Percentiles rank a stretch among this genome's conserved stretches.
Evolutionary conservation across 2,113 vertebrate genomes (phyloP).

Genomic region (Dromas ardeola): DNA sequence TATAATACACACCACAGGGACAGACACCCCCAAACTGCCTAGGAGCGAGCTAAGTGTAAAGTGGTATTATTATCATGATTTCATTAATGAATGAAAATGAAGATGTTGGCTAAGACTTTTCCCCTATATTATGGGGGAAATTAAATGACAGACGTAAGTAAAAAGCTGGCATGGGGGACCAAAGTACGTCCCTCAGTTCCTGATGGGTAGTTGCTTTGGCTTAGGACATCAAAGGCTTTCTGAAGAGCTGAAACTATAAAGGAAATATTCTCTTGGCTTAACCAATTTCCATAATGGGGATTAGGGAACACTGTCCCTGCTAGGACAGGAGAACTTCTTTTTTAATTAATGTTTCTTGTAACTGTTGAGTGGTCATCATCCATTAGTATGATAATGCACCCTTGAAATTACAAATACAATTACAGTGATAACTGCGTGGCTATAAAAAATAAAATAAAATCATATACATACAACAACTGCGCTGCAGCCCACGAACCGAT

Average conservation of each 20-base stretch:
- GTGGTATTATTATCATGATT: constrained; percentile 15
- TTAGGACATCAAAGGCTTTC: constrained; percentile 42
- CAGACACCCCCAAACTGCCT: background rate
- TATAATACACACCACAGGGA: background rate
- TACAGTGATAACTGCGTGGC: background rate
- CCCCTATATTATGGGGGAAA: background rate
- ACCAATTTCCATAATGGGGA: constrained; percentile 36
- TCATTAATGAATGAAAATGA: constrained; percentile 47
- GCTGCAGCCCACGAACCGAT: background rate
- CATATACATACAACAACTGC: background rate
- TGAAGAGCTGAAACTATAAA: constrained; percentile 23
- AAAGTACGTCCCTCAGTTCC: background rate
- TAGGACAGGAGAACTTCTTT: constrained; percentile 15
- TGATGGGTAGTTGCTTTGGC: constrained; percentile 34
- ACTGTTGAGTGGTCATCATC: background rate
- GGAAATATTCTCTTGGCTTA: constrained; percentile 41
- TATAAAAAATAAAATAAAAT: background rate
- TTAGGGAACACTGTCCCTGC: constrained; percentile 22
- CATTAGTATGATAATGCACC: background rate
- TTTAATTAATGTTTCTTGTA: constrained; percentile 39
- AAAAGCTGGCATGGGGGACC: constrained; percentile 28
- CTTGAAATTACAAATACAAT: constrained; percentile 36
- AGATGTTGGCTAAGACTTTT: constrained; percentile 22
- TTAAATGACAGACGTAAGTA: constrained; percentile 35
- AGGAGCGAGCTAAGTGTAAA: background rate